Conservation (phyloP, 1,140 invertebrate species). For the Proctacanthus coquilletti region DNA sequence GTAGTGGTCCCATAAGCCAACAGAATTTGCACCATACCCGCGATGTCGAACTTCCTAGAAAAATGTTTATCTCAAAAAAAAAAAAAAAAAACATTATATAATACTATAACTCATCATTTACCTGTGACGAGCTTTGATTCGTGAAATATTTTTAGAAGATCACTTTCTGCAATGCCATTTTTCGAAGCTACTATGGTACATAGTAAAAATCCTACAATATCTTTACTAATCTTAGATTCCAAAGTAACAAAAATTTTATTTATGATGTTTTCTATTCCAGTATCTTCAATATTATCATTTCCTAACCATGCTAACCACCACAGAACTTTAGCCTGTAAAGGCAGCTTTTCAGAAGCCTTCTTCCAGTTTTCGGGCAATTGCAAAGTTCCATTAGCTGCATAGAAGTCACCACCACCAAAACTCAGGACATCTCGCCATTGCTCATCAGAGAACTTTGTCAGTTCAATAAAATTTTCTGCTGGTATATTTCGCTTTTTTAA, state of each 20-base stretch:
- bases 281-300: constrained; percentile 18
- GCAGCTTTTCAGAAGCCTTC: constrained; percentile 21
- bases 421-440: constrained; percentile 29
- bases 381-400: constrained; percentile 25
- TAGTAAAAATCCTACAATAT: constrained; percentile 22
- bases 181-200: constrained; percentile 21
- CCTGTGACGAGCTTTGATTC: constrained; percentile 16
- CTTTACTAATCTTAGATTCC: constrained; percentile 19
- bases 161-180: constrained; percentile 24
- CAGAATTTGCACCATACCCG: constrained; percentile 28
- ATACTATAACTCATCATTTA: too few relatives aligned
- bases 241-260: constrained; percentile 18
- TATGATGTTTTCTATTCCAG: constrained; percentile 21
- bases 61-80: too few relatives aligned
- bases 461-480: constrained; percentile 21
- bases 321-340: constrained; percentile 26
- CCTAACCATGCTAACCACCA: constrained; percentile 30
- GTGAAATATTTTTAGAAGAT: constrained; percentile 25
- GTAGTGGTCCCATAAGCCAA: constrained; percentile 30
- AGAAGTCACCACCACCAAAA: constrained; percentile 26
- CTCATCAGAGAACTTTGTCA: constrained; percentile 24
- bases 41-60: neutral
- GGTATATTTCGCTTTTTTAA: constrained; percentile 18
- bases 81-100: too few relatives aligned
- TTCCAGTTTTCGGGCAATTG: constrained; percentile 28